Base-by-base conservation (phyloP, 2,888 invertebrate genomes). In the Drosophila antonietae region DNA sequence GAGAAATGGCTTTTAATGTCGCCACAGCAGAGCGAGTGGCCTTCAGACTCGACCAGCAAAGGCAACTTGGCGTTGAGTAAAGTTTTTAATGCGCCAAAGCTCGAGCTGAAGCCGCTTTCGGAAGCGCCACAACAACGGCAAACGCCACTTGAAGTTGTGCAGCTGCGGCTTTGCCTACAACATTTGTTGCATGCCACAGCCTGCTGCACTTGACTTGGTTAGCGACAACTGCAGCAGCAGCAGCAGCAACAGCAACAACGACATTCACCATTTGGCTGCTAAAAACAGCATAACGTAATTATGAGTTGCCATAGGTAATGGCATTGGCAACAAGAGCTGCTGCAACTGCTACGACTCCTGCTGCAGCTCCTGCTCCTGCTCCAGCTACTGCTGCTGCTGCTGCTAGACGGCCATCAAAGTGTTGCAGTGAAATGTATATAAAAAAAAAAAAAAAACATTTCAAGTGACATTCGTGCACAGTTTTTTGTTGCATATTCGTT, bases 251-350 rank as follows among this genome's bases (percentile, higher is more conserved):
- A 57, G 33, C 64, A 56, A 23, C 57, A 68, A 49, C 53, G 51
- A 71, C 37, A 61, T 63, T 64, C 57, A 65, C 70, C 77, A 75
- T 85, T 88, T 83, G 73, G 78, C 73, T 85, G 85, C 75, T 81
- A 75, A 85, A 81, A 83, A 85, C 67, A 56, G 71, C 85, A 76
- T 85, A 83, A 80, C 77, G 73, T 81, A 85, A 85, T 85, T 85
- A 85, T 73, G 73, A 72, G 77, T 65, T 83, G 68, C 80, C 81
- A 81, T 85, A 70, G 80, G 71, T 61, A 59, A 59, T 20, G 43
- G 64, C 47, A 70, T 31, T 59, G 59, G 59, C 59, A 59, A 62
- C 81, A 47, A 65, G 57, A 47, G 31, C 52, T 44, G 20, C 56
- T 46, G 28, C 18, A 46, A 20, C 14, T 20, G 52, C 52, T 18